Evolutionary conservation across 2,888 invertebrate species (phyloP), one percentile per base, ranked within the genome.

Genomic region (Cremastinae sp.): DNA sequence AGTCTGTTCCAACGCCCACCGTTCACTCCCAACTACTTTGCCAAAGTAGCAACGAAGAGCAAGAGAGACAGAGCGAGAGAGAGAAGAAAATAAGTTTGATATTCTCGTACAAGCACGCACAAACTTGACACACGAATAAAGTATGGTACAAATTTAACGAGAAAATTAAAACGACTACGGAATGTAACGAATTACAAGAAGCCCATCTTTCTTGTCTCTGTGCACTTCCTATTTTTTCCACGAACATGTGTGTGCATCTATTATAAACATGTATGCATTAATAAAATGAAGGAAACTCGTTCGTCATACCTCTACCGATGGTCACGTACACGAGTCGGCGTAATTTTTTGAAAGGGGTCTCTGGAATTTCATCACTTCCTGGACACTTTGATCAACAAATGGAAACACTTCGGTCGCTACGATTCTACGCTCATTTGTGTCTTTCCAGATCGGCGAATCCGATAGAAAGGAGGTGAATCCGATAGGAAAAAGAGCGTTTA

Each of bases 21-120:
- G 56, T 71, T 71, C 53, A 75, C 65, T 75, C 71, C 61, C 75
- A 66, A 66, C 71, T 71, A 75, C 75, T 75, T 75, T 71, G 62
- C 61, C 64, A 65, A 35, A 59, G 59, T 56, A 59, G 14, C 41
- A 10, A 53, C 18, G n/a, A 5, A 22, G 51, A 16, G 16, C 5
- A 14, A 56, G 39, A 10, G 9, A 16, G 9, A 7, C 14, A 28
- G 28, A 28, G 28, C 28, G 28, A 53, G 16, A 2, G 28, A 28
- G 28, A 28, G 28, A 28, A 5, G 28, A 28, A 28, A 28, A 28
- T 28, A 41, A 12, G 12, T 9, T 41, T 41, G 4, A 41, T 41
- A 41, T n/a, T n/a, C 12, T 7, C 2, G 28, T 28, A 28, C 28
- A 5, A 3, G 28, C 5, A 28, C 28, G n/a, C n/a, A 28, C 28